phyloP scores from a whole-genome alignment of 2,888 invertebrate genomes.

The Andrena camellia region DNA sequence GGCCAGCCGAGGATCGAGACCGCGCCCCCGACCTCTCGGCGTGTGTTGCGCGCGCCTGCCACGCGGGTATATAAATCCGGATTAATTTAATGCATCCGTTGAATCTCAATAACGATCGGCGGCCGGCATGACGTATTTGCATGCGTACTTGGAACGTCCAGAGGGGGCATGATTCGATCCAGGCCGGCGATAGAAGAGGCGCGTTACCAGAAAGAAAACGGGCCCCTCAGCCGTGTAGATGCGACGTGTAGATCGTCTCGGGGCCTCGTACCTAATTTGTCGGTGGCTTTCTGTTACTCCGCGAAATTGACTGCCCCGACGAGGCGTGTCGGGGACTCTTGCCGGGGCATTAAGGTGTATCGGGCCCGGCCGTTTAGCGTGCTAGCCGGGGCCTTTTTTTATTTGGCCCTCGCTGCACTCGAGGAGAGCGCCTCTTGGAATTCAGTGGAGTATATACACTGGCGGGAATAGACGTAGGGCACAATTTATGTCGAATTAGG shows the following conservation, averaged over 20 bases:
- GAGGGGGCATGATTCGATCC: slow-evolving; percentile 9
- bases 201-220: slow-evolving; percentile 7
- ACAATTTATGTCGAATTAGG: slow-evolving; percentile 7
- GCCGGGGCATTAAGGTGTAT: no score
- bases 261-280: slow-evolving; percentile 20
- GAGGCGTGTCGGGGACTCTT: no score
- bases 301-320: no score
- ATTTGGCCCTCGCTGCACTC: no score
- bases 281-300: no score
- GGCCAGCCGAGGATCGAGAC: slow-evolving; percentile 38
- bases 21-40: slow-evolving; percentile 44
- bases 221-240: background rate
- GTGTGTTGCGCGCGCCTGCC: background rate
- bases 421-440: no score
- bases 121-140: slow-evolving; percentile 70
- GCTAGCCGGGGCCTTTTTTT: no score
- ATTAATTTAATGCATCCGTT: slow-evolving; percentile 79
- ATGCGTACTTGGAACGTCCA: slow-evolving; percentile 57
- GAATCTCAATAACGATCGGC: slow-evolving; percentile 77
- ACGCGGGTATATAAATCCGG: slow-evolving; percentile 78
- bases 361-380: no score
- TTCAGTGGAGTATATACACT: no score
- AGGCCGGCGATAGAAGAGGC: slow-evolving; percentile 5
- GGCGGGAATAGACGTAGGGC: no score
- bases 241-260: background rate